phyloP scores from a whole-genome alignment of 2,797 vertebrate genomes.

The Potorous gilbertii region DNA sequence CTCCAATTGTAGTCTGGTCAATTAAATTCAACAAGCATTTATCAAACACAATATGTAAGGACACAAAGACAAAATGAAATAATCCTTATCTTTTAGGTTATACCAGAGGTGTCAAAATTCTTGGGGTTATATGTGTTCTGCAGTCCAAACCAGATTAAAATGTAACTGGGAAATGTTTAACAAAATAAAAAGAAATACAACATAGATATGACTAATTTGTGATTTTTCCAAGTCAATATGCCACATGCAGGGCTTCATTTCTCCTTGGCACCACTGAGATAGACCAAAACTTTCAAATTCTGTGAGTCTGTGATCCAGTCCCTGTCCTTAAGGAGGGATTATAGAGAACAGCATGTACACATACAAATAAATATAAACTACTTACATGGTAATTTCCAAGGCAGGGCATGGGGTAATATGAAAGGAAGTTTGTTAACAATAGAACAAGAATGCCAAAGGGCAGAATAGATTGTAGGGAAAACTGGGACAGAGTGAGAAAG shows the following conservation, averaged over 20 bases:
- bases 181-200: not conserved
- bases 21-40: not conserved
- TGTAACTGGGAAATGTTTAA: not conserved
- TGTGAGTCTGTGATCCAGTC: not conserved
- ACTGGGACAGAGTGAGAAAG: not conserved
- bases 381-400: not conserved
- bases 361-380: not conserved
- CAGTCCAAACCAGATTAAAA: not conserved
- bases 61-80: not conserved
- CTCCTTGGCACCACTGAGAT: not conserved
- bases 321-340: not conserved
- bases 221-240: not conserved
- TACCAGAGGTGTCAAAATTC: not conserved
- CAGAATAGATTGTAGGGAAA: not conserved
- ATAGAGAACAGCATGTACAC: not conserved
- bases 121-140: not conserved
- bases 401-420: not conserved
- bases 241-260: not conserved
- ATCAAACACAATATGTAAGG: not conserved
- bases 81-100: not conserved
- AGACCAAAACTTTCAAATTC: not conserved
- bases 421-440: not conserved
- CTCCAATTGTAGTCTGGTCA: not conserved
- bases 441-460: not conserved
- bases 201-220: not conserved